Percentiles rank a stretch among this genome's conserved stretches.
phyloP scores from a whole-genome alignment of 2,113 vertebrate species.

The Anser brachyrhynchus region DNA sequence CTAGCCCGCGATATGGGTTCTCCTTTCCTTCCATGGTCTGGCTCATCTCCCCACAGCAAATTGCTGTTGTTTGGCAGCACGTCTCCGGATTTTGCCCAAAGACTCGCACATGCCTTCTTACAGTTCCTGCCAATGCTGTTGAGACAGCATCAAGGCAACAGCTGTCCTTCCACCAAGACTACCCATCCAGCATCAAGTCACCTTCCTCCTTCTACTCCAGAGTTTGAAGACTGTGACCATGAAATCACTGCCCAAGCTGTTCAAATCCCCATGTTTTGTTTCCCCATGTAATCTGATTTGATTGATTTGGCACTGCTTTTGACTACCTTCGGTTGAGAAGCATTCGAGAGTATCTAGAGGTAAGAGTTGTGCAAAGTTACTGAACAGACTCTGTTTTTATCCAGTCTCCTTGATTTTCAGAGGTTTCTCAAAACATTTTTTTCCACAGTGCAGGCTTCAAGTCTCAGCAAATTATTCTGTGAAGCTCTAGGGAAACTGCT shows the following conservation, averaged over 20 bases:
- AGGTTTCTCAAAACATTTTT: neutral
- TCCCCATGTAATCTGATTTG: neutral
- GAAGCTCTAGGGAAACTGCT: neutral
- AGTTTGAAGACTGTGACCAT: neutral
- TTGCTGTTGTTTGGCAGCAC: neutral
- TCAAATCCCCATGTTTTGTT: neutral
- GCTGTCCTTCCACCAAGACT: neutral
- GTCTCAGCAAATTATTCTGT: neutral
- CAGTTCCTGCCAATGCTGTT: neutral
- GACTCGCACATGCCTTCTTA: rapidly evolving
- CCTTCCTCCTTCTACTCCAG: neutral
- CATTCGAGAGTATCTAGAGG: neutral
- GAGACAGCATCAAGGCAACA: neutral
- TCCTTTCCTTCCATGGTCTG: neutral
- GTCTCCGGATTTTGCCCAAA: neutral
- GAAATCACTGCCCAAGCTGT: neutral
- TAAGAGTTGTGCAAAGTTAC: neutral
- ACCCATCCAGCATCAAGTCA: neutral
- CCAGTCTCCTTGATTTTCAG: neutral
- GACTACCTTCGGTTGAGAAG: neutral
- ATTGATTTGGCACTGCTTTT: neutral
- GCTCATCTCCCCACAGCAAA: neutral
- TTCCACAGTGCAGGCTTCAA: neutral
- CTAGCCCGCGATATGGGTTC: neutral
- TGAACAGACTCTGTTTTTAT: neutral